These are phyloP conservation scores for Cottus gobio DNA, from an alignment of 2,113 vertebrate species.

Conservation along the genomic window DNA sequence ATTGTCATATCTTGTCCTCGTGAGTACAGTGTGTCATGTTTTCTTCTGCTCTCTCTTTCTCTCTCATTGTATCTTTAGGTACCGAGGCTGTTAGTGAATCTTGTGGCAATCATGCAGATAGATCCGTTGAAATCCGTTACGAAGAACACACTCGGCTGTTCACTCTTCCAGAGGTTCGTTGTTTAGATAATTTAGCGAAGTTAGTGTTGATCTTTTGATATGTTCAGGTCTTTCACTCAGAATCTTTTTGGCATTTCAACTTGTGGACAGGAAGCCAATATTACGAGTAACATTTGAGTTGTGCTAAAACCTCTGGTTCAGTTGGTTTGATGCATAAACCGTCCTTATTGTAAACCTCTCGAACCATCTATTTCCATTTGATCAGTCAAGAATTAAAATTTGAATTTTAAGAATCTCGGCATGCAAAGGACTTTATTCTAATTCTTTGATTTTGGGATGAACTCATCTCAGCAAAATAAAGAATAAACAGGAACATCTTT, in stretches of 20 bases:
- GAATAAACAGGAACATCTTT: background rate
- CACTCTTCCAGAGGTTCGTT: constrained; percentile 84
- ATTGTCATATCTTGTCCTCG: background rate
- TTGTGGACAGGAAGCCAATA: background rate
- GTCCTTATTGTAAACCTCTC: background rate
- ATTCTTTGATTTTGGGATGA: background rate
- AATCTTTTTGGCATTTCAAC: background rate
- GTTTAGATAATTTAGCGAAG: background rate
- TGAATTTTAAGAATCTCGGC: background rate
- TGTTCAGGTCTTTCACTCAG: background rate
- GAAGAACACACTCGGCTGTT: constrained; percentile 77
- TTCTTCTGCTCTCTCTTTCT: background rate
- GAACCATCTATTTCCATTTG: background rate
- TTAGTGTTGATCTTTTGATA: background rate
- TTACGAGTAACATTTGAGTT: background rate
- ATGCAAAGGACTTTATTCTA: background rate
- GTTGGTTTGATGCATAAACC: background rate
- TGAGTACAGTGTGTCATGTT: background rate
- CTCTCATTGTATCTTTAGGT: constrained; percentile 81
- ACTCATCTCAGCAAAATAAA: background rate
- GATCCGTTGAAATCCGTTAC: constrained; percentile 78
- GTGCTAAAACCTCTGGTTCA: background rate
- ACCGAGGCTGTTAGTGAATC: constrained; percentile 87
- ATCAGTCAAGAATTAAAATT: background rate
- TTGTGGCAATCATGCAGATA: constrained; percentile 87